These are phyloP conservation scores for Pangasianodon gigas DNA, from an alignment of 2,113 vertebrate species.

Conservation along the genomic window DNA sequence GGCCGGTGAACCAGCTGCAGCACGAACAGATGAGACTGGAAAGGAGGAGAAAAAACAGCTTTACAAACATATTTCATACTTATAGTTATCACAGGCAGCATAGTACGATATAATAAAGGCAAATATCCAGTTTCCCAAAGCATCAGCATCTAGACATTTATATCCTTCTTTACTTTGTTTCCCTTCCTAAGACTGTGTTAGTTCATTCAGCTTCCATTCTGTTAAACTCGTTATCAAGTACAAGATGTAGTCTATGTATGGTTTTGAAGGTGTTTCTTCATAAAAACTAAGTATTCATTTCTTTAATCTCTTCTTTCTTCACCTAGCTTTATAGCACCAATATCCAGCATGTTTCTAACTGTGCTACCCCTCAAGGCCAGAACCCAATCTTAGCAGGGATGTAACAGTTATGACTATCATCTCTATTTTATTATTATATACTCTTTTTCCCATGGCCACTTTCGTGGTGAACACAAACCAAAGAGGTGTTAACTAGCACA, in stretches of 20 bases:
- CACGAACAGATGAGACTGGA: slow-evolving; percentile 95
- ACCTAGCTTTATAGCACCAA: not conserved
- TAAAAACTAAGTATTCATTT: not conserved
- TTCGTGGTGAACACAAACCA: not conserved
- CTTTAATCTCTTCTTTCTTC: not conserved
- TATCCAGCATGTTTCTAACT: not conserved
- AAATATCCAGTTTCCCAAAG: not conserved
- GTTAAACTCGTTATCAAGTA: not conserved
- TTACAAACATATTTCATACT: not conserved
- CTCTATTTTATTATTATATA: not conserved
- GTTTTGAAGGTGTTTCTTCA: not conserved
- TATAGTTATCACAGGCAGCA: not conserved
- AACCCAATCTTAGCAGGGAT: not conserved
- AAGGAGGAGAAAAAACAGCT: not conserved
- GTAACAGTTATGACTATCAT: not conserved
- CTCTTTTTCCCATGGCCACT: not conserved
- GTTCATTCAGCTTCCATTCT: not conserved
- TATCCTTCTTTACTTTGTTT: not conserved
- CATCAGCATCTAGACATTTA: not conserved
- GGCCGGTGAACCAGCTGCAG: slow-evolving; percentile 94
- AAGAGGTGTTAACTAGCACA: not conserved
- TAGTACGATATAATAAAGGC: not conserved
- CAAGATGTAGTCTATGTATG: not conserved
- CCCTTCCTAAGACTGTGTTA: not conserved
- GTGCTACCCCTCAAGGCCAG: not conserved